These are phyloP conservation scores for Parazoanthus atlanticus DNA, from an alignment of 92 coral and sea anemone genomes.

Conservation along the genomic window DNA sequence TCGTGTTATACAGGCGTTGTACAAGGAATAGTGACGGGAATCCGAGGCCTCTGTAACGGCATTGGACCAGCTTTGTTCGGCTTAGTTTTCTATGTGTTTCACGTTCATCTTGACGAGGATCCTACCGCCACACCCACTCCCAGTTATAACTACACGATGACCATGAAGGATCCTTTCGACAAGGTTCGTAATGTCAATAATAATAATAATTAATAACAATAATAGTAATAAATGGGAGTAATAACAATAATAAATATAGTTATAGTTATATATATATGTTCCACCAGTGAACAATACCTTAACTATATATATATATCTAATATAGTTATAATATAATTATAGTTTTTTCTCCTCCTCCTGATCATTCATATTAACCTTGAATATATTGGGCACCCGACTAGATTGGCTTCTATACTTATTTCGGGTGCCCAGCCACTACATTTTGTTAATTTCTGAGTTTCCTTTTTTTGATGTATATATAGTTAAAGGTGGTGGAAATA, in stretches of 20 bases:
- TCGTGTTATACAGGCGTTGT: conserved; percentile 77
- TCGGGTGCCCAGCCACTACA: too few relatives aligned
- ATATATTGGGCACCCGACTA: too few relatives aligned
- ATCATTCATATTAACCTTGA: too few relatives aligned
- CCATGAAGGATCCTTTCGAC: conserved; percentile 69
- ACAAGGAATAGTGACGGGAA: conserved; percentile 96
- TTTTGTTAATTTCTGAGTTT: too few relatives aligned
- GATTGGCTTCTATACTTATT: too few relatives aligned
- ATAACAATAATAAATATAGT: background rate
- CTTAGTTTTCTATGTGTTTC: conserved; percentile 88
- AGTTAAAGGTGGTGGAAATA: too few relatives aligned
- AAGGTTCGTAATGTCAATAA: conserved; percentile 55
- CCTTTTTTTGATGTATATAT: too few relatives aligned
- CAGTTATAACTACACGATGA: conserved; percentile 58
- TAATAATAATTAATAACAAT: background rate
- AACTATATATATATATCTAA: too few relatives aligned
- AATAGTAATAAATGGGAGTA: background rate
- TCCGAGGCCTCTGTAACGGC: conserved; percentile 96
- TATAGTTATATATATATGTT: too few relatives aligned
- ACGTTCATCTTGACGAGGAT: conserved; percentile 87
- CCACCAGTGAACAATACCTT: too few relatives aligned
- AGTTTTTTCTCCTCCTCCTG: too few relatives aligned
- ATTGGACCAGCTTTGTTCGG: conserved; percentile 99
- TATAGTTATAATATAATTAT: too few relatives aligned
- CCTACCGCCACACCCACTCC: conserved; percentile 42